Evolutionary conservation across 2,888 invertebrate genomes (phyloP), one percentile per base, ranked within the genome.

Genomic region (Pseudococcus viburni): DNA sequence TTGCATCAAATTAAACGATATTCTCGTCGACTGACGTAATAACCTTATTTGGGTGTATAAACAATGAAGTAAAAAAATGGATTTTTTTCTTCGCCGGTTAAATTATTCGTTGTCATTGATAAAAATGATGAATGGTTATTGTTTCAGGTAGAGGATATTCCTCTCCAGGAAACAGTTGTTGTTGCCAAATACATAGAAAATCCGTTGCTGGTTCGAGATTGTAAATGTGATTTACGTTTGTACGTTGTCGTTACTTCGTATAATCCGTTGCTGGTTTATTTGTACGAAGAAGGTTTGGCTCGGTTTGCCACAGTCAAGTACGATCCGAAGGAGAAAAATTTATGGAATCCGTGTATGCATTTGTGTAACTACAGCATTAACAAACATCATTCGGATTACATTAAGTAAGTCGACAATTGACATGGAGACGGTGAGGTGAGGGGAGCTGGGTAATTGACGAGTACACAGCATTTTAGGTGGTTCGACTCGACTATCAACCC

Each of bases 361-460:
- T 94, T 99, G 19, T 99, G 99, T 91, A 99, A 99, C 92, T 99
- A 99, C 92, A 98, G 98, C 92, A 97, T 99, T 91, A 99, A 99
- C 92, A 99, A 99, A 92, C 97, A 97, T 91, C 98, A 97, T 92
- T 96, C 97, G 89, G 97, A 98, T 92, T 99, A 98, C 92, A 96
- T 98, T 91, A 97, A 96, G 96, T 97, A 92, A 94, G 96, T 46
- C 7, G 46, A 46, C 46, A 6, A 46, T 46, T 11, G 8, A 6
- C 46, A 12, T 3, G 8, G 46, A 12, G 46, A 46, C 8, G 9
- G 8, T 12, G 46, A 46, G 8, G 46, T 1, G 46, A 8, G 46
- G 1, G 17, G 15, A 51, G 17, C 11, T 51, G 51, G 17, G 12
- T 12, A 46, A 46, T 46, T 46, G 12, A 46, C 12, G 46, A 46